Percentiles rank a stretch among this genome's conserved stretches.
phyloP scores from a whole-genome alignment of 2,797 vertebrate genomes.

The Craterocephalus amniculus region DNA sequence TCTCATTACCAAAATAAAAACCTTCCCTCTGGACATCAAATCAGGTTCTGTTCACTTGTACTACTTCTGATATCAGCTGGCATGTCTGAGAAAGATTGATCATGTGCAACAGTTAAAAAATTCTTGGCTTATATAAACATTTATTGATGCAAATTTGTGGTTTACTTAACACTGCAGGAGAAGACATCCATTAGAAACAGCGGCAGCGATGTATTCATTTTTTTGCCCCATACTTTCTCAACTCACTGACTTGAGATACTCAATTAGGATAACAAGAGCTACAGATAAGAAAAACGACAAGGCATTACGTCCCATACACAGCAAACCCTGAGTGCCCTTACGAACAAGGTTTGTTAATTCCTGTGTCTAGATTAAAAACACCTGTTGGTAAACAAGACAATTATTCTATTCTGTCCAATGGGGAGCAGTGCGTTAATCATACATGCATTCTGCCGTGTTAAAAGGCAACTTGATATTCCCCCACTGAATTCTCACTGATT shows the following conservation, averaged over 20 bases:
- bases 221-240: neutral
- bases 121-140: constrained; percentile 1
- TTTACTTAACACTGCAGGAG: neutral
- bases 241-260: constrained; percentile 31
- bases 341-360: constrained; percentile 70
- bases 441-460: constrained; percentile 94
- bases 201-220: neutral
- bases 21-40: too few relatives aligned
- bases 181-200: neutral
- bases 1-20: neutral
- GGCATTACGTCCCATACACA: constrained; percentile 52
- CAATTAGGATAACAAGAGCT: constrained; percentile 37
- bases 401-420: constrained; percentile 88
- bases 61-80: too few relatives aligned
- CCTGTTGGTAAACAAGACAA: constrained; percentile 96
- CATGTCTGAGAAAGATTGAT: neutral
- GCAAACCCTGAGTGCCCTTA: constrained; percentile 44
- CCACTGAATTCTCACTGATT: constrained; percentile 93
- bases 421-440: constrained; percentile 93
- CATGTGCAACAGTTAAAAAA: neutral
- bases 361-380: constrained; percentile 84
- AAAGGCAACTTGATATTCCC: constrained; percentile 96
- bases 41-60: too few relatives aligned
- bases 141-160: neutral
- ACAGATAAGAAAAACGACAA: constrained; percentile 51